Conservation (phyloP, 2,113 vertebrate genomes). For the Loxodonta africana region DNA sequence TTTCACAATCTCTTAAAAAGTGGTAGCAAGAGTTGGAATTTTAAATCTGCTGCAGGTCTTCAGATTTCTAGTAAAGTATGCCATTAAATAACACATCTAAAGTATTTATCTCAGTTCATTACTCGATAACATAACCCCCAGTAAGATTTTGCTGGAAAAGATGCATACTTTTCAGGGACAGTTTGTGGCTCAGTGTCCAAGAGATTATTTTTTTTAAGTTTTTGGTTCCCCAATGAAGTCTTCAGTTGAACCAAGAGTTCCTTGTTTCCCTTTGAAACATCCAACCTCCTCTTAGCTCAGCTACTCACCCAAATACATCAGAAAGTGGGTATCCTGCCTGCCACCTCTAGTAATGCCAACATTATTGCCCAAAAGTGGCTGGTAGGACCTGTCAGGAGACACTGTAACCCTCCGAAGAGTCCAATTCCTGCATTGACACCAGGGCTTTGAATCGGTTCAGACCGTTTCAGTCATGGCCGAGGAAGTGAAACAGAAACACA, state of each 20-base stretch:
- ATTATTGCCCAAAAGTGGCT: background rate
- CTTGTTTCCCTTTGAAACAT: conserved; percentile 65
- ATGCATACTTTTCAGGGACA: conserved; percentile 28
- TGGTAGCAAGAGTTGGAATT: conserved; percentile 77
- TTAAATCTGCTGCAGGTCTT: conserved; percentile 80
- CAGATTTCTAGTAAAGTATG: conserved; percentile 72
- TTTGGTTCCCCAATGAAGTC: conserved; percentile 82
- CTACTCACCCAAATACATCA: conserved; percentile 74
- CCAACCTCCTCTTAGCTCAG: conserved; percentile 79
- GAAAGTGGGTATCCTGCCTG: conserved; percentile 51
- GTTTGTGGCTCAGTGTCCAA: conserved; percentile 83
- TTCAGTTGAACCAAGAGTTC: conserved; percentile 76
- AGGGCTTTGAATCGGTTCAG: too few species aligned
- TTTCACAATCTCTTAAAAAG: conserved; percentile 78
- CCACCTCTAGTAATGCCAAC: background rate
- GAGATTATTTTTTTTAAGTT: conserved; percentile 69
- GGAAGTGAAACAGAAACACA: too few species aligned
- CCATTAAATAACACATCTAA: conserved; percentile 77
- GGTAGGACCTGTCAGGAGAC: background rate
- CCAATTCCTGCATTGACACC: background rate
- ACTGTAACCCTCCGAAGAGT: background rate
- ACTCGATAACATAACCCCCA: too few species aligned
- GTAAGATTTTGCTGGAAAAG: too few species aligned
- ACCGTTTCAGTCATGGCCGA: too few species aligned
- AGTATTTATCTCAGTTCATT: conserved; percentile 23